Evolutionary conservation across 2,797 vertebrate species (phyloP).

Genomic region (Monodelphis domestica): DNA sequence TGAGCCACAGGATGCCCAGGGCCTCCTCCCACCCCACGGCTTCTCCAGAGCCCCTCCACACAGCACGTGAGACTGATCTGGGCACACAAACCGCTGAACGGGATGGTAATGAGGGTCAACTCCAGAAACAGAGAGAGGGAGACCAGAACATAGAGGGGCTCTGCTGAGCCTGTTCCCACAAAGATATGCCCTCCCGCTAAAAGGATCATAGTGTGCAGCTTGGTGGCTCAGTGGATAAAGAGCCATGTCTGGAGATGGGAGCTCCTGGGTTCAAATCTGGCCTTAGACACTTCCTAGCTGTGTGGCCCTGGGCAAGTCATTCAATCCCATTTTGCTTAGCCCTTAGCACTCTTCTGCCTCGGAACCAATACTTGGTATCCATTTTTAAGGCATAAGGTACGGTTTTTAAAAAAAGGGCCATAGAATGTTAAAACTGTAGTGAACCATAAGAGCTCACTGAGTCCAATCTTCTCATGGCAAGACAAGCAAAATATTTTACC

Average conservation of each 20-base stretch:
- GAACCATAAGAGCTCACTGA: not conserved
- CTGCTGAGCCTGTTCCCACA: not conserved
- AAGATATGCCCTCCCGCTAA: not conserved
- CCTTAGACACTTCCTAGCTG: too few relatives aligned
- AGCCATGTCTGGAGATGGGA: too few relatives aligned
- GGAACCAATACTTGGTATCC: too few relatives aligned
- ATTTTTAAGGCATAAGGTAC: too few relatives aligned
- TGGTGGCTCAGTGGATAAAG: too few relatives aligned
- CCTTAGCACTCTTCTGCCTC: too few relatives aligned
- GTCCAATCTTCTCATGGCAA: not conserved
- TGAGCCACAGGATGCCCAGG: conserved; percentile 34
- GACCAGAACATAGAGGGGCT: not conserved
- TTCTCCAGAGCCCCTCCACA: not conserved
- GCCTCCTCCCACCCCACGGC: not conserved
- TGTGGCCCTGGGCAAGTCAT: too few relatives aligned
- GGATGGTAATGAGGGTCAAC: not conserved
- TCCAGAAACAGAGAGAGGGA: not conserved
- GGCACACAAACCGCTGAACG: not conserved
- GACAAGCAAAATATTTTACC: not conserved
- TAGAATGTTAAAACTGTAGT: not conserved
- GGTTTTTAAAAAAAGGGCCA: too few relatives aligned
- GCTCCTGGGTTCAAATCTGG: too few relatives aligned
- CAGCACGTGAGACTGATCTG: not conserved
- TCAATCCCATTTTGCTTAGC: too few relatives aligned
- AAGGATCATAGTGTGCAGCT: too few relatives aligned